phyloP scores from a whole-genome alignment of 2,888 invertebrate genomes.

The Melikaiella ostensackeni region DNA sequence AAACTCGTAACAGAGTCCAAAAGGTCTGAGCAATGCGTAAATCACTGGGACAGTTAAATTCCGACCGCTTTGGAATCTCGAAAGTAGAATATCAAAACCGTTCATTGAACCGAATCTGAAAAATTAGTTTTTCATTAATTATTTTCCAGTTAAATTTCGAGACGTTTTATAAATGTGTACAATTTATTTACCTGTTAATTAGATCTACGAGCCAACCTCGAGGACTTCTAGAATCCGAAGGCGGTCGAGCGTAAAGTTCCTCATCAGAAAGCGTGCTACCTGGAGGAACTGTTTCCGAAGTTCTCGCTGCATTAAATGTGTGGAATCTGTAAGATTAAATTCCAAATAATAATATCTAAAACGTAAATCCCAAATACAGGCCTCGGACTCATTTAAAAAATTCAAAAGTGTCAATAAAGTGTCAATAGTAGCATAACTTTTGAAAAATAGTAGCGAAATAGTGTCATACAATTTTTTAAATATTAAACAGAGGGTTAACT shows the following conservation, averaged over 20 bases:
- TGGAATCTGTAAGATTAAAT: slow-evolving; percentile 83
- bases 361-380: too few relatives aligned
- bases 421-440: too few relatives aligned
- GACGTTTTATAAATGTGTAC: background rate
- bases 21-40: slow-evolving; percentile 90
- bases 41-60: slow-evolving; percentile 87
- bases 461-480: too few relatives aligned
- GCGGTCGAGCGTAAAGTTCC: slow-evolving; percentile 86
- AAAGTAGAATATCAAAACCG: slow-evolving; percentile 91
- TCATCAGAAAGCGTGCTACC: slow-evolving; percentile 83
- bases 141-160: background rate
- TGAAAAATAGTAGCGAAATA: too few relatives aligned
- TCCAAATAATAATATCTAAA: too few relatives aligned
- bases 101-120: slow-evolving; percentile 90
- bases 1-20: slow-evolving; percentile 94
- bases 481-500: too few relatives aligned
- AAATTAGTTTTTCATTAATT: slow-evolving; percentile 49
- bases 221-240: slow-evolving; percentile 89
- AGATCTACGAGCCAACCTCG: slow-evolving; percentile 98
- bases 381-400: too few relatives aligned
- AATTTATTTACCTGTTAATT: slow-evolving; percentile 84
- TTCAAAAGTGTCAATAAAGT: too few relatives aligned
- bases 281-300: slow-evolving; percentile 84
- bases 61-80: slow-evolving; percentile 88
- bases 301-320: slow-evolving; percentile 88